Evolutionary conservation across 2,888 invertebrate genomes (phyloP).

Genomic region (Drosophila bunnanda): DNA sequence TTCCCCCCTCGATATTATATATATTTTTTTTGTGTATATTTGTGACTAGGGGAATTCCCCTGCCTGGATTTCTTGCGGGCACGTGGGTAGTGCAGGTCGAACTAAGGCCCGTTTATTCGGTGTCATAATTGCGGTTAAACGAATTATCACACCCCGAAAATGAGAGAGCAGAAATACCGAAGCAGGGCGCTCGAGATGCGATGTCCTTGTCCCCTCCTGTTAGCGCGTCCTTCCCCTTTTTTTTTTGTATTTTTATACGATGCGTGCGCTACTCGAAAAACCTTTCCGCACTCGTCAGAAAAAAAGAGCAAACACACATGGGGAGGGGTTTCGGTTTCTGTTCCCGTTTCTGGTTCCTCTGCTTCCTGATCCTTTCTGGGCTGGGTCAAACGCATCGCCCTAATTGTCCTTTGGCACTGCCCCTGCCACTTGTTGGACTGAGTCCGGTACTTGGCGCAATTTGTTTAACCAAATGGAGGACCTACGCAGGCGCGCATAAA

Average conservation of each 20-base stretch:
- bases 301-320: slow-evolving; percentile 66
- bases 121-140: slow-evolving; percentile 82
- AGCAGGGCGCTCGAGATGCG: slow-evolving; percentile 44
- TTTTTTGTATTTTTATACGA: slow-evolving; percentile 9
- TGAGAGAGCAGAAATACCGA: slow-evolving; percentile 20
- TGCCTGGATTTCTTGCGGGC: slow-evolving; percentile 33
- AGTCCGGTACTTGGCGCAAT: slow-evolving; percentile 65
- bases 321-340: slow-evolving; percentile 56
- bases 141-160: slow-evolving; percentile 78
- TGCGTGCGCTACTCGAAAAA: slow-evolving; percentile 64
- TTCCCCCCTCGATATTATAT: slow-evolving; percentile 30
- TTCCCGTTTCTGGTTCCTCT: slow-evolving; percentile 9
- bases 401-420: slow-evolving; percentile 58
- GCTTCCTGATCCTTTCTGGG: slow-evolving; percentile 34
- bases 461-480: slow-evolving; percentile 66
- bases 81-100: slow-evolving; percentile 65
- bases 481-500: slow-evolving; percentile 62
- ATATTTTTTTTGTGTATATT: slow-evolving; percentile 1
- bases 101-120: slow-evolving; percentile 55
- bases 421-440: slow-evolving; percentile 33
- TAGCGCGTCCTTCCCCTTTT: slow-evolving; percentile 27
- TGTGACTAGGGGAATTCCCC: slow-evolving; percentile 39
- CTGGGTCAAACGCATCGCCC: slow-evolving; percentile 63
- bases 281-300: slow-evolving; percentile 56
- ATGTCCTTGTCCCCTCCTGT: slow-evolving; percentile 27